A percentile compares a stretch with the other conserved stretches of the same genome.
phyloP scores from a whole-genome alignment of 2,888 invertebrate species.

The Nomada flava region DNA sequence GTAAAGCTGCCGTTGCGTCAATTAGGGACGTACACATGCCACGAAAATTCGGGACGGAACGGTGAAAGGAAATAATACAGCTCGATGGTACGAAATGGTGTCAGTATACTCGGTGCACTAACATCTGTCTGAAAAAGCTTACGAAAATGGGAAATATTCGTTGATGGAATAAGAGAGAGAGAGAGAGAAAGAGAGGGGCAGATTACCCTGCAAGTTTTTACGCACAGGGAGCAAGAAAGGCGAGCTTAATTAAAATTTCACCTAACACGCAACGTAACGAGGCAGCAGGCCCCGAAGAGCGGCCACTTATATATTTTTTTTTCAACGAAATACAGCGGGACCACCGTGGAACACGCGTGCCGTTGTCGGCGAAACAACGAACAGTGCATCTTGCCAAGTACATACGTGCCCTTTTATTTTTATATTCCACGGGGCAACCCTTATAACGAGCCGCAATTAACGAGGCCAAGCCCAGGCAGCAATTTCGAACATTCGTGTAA shows the following conservation, averaged over 20 bases:
- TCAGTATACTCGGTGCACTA: too few species aligned
- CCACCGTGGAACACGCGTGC: slow-evolving; percentile 30
- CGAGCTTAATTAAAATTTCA: slow-evolving; percentile 30
- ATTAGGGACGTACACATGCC: slow-evolving; percentile 54
- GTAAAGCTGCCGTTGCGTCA: slow-evolving; percentile 64
- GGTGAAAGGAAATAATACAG: neutral
- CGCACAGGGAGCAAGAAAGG: neutral
- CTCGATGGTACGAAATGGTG: slow-evolving; percentile 21
- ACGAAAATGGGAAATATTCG: neutral
- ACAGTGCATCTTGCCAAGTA: neutral
- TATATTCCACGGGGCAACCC: slow-evolving; percentile 45
- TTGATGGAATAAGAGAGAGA: too few species aligned
- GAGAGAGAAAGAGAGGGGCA: too few species aligned
- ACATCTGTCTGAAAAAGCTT: too few species aligned
- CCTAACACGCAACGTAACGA: slow-evolving; percentile 30
- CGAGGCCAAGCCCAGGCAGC: slow-evolving; percentile 66
- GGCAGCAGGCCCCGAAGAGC: neutral
- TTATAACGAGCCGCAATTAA: slow-evolving; percentile 74
- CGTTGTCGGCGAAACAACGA: slow-evolving; percentile 16
- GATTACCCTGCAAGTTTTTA: neutral
- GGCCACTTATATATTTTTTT: neutral
- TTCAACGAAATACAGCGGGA: neutral
- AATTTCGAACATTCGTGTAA: slow-evolving; percentile 70
- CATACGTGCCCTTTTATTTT: slow-evolving; percentile 17
- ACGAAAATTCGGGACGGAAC: slow-evolving; percentile 46